Base-by-base conservation (phyloP, 2,888 invertebrate species). In the Carcina quercana region DNA sequence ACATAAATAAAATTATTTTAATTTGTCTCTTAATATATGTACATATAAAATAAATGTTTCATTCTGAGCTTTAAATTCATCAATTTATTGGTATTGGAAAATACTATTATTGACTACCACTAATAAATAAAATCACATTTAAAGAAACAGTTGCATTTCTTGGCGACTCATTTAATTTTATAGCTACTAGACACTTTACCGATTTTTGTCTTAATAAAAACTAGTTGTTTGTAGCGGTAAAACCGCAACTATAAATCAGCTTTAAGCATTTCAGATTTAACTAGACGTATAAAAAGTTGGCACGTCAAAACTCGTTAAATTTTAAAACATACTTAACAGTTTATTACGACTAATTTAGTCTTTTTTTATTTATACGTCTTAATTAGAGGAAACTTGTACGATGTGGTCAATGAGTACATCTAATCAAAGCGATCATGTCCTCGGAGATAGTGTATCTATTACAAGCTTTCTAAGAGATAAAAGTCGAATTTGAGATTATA, bases 381-480 rank as follows among this genome's bases (percentile, higher is more conserved):
- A 65, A 65, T 67, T 64, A 62, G 56, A 51, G 43, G 41, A 42
- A 45, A 47, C 46, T 53, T 50, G 52, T 58, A 51, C 39, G 52
- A 55, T 40, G 43, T 40, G 42, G 38, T 40, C 45, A 47, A 45
- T 45, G 45, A 42, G 50, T 52, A 48, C 45, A 46, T 38, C 63
- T 76, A 74, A 79, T 78, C 76, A 73, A 62, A 52, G 45, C 55
- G 59, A 80, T 78, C 79, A 50, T 79, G 78, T 78, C 60, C 42
- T 50, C 47, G 42, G 48, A 67, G 72, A 75, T 65, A 71, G 50
- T 63, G 67, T 80, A 80, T 82, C 78, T 68, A 53, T 45, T 60
- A 80, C 80, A 80, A 70, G 75, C 65, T 70, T 71, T 71, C 62
- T 64, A 58, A 60, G 50, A 79, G 80, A 82, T 82, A 80, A 80